Base-by-base conservation (phyloP, 2,888 invertebrate genomes). In the Coremacera marginata region DNA sequence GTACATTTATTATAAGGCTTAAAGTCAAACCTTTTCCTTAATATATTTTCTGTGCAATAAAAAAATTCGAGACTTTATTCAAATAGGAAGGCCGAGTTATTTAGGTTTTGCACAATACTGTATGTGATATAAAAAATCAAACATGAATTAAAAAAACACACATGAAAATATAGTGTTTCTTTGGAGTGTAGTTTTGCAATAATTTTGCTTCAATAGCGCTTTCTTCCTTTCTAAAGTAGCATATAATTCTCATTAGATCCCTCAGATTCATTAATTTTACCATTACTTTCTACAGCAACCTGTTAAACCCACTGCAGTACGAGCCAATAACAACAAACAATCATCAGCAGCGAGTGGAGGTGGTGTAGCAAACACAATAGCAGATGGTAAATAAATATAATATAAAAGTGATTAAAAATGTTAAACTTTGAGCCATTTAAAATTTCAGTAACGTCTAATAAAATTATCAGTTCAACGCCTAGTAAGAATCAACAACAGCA, bases 271-370 rank as follows among this genome's bases (percentile, higher is more conserved):
- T 19, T 19, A 55, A n/a, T 22, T 19, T 70, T 78, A 0, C 27
- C 37, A 77, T 55, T 55, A 22, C 5, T 77, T 51, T 80, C 80
- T 81, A 80, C 90, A 92, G 84, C 91, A 95, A 94, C 95, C 95
- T 89, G 94, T 96, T 83, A 96, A 96, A 91, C 96, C 96, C 81
- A 94, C 94, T 88, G 95, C 96, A 83, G 93, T 96, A 84, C 92
- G 93, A 90, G 94, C 94, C 77, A 86, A 83, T 72, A 85, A 84
- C 74, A 88, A 87, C 63, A 63, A 73, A 65, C 63, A 16, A 37
- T 34, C 73, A 65, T 63, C 34, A 22, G 51, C 51, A 34, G 22
- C 65, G n/a, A 90, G 88, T 88, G 89, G 88, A 88, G 88, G 88
- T n/a, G 31, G 73, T 44, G 49, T 79, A 88, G 87, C 85, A 89